phyloP scores from a whole-genome alignment of 2,888 invertebrate species.

The Melanostoma mellinum region DNA sequence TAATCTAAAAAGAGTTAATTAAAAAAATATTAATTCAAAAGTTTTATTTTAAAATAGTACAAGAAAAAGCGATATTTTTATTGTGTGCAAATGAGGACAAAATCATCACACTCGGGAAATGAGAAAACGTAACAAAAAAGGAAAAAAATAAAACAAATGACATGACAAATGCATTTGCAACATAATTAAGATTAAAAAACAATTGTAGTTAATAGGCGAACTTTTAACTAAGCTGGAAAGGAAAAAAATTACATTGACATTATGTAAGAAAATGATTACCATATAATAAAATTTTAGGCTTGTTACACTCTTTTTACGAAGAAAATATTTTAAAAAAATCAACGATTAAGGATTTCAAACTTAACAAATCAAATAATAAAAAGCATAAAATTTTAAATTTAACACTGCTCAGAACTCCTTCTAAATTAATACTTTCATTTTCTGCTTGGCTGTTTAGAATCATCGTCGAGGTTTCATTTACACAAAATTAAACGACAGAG shows the following conservation, averaged over 20 bases:
- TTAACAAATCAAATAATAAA: no score
- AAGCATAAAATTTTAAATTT: no score
- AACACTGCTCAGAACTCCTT: no score
- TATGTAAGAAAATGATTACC: no score
- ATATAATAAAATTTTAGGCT: no score
- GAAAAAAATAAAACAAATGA: slow-evolving; percentile 46
- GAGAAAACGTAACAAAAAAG: slow-evolving; percentile 19
- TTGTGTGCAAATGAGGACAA: slow-evolving; percentile 62
- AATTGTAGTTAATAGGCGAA: slow-evolving; percentile 3
- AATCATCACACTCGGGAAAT: slow-evolving; percentile 65
- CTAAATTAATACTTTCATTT: no score
- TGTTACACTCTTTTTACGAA: no score
- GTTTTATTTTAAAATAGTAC: neutral
- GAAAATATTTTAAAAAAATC: no score
- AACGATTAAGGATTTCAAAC: no score
- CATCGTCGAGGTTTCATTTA: no score
- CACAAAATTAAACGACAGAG: no score
- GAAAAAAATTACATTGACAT: slow-evolving; percentile 16
- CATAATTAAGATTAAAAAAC: slow-evolving; percentile 30
- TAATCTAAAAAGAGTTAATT: slow-evolving; percentile 76
- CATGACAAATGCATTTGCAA: slow-evolving; percentile 68
- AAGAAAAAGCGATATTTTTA: slow-evolving; percentile 44
- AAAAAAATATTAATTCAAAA: neutral
- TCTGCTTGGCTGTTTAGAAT: no score
- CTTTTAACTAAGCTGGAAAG: slow-evolving; percentile 33